phyloP scores from a whole-genome alignment of 2,113 vertebrate genomes.

The Nycticorax nycticorax region DNA sequence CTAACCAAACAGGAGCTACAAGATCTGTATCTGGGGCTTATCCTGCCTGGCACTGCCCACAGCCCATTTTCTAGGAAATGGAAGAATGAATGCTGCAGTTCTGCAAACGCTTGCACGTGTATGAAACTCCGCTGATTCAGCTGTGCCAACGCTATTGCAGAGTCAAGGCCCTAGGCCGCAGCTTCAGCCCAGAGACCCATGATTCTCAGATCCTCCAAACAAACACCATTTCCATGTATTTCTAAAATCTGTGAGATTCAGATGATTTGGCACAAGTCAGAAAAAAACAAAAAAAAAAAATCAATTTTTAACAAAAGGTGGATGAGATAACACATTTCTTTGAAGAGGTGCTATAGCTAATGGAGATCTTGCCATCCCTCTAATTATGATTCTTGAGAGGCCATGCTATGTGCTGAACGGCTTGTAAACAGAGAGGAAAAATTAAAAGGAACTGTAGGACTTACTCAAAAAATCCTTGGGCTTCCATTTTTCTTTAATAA shows the following conservation, averaged over 20 bases:
- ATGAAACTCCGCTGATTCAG: neutral
- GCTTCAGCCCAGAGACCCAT: neutral
- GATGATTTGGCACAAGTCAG: neutral
- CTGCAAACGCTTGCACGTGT: neutral
- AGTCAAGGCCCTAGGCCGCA: neutral
- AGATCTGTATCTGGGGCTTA: neutral
- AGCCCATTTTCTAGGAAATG: neutral
- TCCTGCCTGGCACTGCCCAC: neutral
- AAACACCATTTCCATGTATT: neutral
- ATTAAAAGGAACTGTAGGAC: constrained; percentile 39
- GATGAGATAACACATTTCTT: neutral
- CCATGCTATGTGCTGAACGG: neutral
- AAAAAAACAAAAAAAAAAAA: neutral
- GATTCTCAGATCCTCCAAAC: neutral
- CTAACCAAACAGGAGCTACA: neutral
- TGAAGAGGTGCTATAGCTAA: neutral
- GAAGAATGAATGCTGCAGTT: neutral
- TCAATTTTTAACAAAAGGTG: neutral
- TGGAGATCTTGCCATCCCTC: neutral
- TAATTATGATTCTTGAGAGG: neutral
- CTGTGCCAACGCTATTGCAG: neutral
- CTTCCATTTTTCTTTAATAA: constrained; percentile 93
- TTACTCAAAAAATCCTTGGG: constrained; percentile 92
- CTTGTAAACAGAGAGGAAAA: neutral
- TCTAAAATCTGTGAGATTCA: neutral